Percentiles rank a stretch among this genome's conserved stretches.
These are phyloP conservation scores for Odontamblyopus rebecca DNA, from an alignment of 2,797 vertebrate species.

Conservation along the genomic window DNA sequence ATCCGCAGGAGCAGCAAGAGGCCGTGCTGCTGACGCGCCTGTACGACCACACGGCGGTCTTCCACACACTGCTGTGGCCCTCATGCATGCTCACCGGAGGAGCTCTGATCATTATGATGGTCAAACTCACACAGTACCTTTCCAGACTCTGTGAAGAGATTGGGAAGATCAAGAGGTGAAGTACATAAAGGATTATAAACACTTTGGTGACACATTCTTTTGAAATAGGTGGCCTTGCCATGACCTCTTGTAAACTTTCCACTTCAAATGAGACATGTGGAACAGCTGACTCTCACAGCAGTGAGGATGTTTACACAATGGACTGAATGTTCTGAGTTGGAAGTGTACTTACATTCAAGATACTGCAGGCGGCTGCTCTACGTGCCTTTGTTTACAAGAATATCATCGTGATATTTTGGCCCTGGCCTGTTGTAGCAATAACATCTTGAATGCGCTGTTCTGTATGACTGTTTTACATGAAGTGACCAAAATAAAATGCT, in stretches of 20 bases:
- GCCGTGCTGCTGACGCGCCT: slow-evolving; percentile 86
- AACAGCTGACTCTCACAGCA: slow-evolving; percentile 42
- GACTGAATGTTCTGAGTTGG: slow-evolving; percentile 43
- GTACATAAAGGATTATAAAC: slow-evolving; percentile 21
- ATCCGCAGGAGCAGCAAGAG: slow-evolving; percentile 86
- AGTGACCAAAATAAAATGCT: slow-evolving; percentile 31
- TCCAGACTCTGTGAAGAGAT: slow-evolving; percentile 91
- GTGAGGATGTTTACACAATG: slow-evolving; percentile 46
- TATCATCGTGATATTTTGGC: slow-evolving; percentile 15
- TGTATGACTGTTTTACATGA: neutral
- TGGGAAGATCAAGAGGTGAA: slow-evolving; percentile 88
- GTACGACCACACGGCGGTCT: slow-evolving; percentile 83
- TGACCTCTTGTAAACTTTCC: slow-evolving; percentile 41
- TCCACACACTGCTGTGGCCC: slow-evolving; percentile 92
- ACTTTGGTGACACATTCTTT: slow-evolving; percentile 25
- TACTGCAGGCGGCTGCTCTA: slow-evolving; percentile 7
- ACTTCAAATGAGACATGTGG: slow-evolving; percentile 28
- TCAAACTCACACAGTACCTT: slow-evolving; percentile 94
- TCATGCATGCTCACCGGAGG: slow-evolving; percentile 89
- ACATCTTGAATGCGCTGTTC: slow-evolving; percentile 3
- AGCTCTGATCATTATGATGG: slow-evolving; percentile 88
- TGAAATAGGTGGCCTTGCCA: slow-evolving; percentile 29
- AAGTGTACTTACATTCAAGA: slow-evolving; percentile 19
- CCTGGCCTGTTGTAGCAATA: slow-evolving; percentile 9
- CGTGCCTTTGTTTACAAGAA: slow-evolving; percentile 26